Evolutionary conservation across 2,113 vertebrate species (phyloP).

Genomic region (Salvelinus fontinalis): DNA sequence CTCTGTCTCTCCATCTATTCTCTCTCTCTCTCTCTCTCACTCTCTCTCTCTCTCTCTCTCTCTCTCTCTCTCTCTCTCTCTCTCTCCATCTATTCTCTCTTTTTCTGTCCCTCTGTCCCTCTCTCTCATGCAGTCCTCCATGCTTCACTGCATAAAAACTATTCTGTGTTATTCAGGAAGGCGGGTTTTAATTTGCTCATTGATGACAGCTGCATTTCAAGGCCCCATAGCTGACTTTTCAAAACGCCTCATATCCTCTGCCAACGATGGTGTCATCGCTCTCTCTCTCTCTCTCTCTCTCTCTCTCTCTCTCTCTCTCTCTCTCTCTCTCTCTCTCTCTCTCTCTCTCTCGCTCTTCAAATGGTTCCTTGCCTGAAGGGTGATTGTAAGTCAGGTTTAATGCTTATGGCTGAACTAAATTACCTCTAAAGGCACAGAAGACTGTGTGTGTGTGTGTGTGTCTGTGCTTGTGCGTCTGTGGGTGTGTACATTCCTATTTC

Average conservation of each 20-base stretch:
- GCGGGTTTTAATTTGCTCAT: neutral
- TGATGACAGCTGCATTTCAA: neutral
- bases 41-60: too few species aligned
- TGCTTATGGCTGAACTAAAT: too few species aligned
- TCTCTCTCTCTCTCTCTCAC: too few species aligned
- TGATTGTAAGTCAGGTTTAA: too few species aligned
- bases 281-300: neutral
- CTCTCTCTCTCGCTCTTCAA: rapidly evolving
- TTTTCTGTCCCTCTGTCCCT: neutral
- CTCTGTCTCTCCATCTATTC: too few species aligned
- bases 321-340: rapidly evolving
- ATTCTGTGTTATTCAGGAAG: neutral
- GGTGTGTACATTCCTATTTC: too few species aligned
- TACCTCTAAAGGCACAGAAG: too few species aligned
- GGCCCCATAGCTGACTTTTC: neutral
- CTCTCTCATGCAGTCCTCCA: neutral
- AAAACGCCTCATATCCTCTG: neutral
- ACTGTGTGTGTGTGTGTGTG: too few species aligned
- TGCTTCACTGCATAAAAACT: neutral
- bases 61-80: too few species aligned
- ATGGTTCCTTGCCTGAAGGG: neutral
- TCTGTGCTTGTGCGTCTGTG: too few species aligned
- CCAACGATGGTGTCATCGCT: neutral
- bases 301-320: rapidly evolving
- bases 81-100: neutral